Evolutionary conservation across 2,113 vertebrate genomes (phyloP), one percentile per base, ranked within the genome.

Genomic region (Cryptoleucopteryx plumbea): DNA sequence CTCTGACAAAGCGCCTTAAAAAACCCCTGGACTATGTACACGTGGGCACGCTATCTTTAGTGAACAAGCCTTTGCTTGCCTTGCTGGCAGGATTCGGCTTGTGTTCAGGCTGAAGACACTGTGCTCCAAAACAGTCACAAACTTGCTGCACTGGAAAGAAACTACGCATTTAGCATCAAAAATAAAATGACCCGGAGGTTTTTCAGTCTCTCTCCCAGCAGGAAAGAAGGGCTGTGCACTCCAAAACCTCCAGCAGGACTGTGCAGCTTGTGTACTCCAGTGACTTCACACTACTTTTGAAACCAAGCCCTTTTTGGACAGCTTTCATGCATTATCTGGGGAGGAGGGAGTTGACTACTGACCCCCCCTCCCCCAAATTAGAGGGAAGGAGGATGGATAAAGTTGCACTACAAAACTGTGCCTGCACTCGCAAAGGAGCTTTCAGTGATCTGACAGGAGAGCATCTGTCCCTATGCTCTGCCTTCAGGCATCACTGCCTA

Each of bases 41-140:
- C 3, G 0, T 25, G 75, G 16, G 26, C 75, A 65, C 0, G 0
- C 81, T 92, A 82, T 83, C 86, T 93, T 86, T 84, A 84, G 81
- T 34, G 0, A 93, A 93, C 96, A 95, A 89, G 96, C 48, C 86
- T 79, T 93, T 38, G 66, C 95, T n/a, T 87, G 92, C 75, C 92
- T 58, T n/a, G 59, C 88, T 83, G 80, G 85, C 83, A 95, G 56
- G 85, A 91, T 19, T 62, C 27, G 2, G 66, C 86, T 85, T 67
- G 58, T 29, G 48, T n/a, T 68, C 36, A 5, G 16, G 31, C 34
- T 91, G 77, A 82, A 86, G 80, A 26, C 47, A 85, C 19, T 11
- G 59, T 61, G 43, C 86, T 74, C 61, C 66, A 47, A 4, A 65
- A 20, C n/a, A 56, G 65, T 31, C 77, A 43, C 77, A 52, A 36